Evolutionary conservation across 2,888 invertebrate species (phyloP).

Genomic region (Ctenicera cuprea): DNA sequence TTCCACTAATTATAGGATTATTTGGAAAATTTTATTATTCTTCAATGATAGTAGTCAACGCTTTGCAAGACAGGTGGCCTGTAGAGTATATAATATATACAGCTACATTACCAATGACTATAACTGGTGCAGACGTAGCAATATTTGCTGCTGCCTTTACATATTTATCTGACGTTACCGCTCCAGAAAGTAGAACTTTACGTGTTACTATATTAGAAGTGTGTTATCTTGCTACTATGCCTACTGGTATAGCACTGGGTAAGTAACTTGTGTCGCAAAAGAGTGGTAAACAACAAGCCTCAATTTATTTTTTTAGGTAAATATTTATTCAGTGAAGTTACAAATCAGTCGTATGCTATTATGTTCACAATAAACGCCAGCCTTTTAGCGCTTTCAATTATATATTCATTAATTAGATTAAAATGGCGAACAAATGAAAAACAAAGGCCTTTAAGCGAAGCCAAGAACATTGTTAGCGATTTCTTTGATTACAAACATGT

Average conservation of each 20-base stretch:
- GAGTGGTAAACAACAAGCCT: no score
- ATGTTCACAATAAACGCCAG: constrained; percentile 85
- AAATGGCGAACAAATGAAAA: constrained; percentile 82
- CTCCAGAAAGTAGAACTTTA: constrained; percentile 81
- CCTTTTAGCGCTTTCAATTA: constrained; percentile 77
- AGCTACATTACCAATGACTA: constrained; percentile 84
- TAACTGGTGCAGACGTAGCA: constrained; percentile 87
- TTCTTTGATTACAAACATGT: constrained; percentile 85
- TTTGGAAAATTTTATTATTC: constrained; percentile 86
- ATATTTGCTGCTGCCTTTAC: constrained; percentile 88
- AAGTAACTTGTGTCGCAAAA: constrained; percentile 60
- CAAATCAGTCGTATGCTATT: constrained; percentile 79
- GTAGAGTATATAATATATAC: constrained; percentile 84
- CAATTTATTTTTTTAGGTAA: constrained; percentile 52
- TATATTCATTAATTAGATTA: constrained; percentile 79
- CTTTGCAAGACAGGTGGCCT: constrained; percentile 78
- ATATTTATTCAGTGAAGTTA: constrained; percentile 77
- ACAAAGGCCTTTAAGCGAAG: constrained; percentile 78
- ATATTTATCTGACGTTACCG: constrained; percentile 87
- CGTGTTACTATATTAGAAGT: constrained; percentile 89
- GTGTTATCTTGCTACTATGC: constrained; percentile 88
- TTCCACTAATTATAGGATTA: constrained; percentile 83
- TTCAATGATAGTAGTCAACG: constrained; percentile 83
- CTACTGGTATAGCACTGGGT: constrained; percentile 86
- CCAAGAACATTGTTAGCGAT: constrained; percentile 77